Percentiles rank a stretch among this genome's conserved stretches.
These are phyloP conservation scores for Cirrhinus mrigala DNA, from an alignment of 2,797 vertebrate genomes.

Conservation along the genomic window DNA sequence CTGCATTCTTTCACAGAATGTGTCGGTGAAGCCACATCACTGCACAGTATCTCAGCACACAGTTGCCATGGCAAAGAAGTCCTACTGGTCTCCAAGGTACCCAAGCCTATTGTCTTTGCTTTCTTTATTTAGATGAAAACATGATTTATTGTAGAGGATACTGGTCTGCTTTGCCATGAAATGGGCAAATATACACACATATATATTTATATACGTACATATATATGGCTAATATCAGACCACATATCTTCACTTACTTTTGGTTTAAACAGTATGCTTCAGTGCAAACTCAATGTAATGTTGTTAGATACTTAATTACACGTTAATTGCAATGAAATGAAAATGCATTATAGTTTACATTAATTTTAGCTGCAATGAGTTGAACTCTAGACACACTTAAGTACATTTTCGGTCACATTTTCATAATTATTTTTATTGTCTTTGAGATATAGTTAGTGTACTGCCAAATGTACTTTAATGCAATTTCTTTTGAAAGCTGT, in stretches of 20 bases:
- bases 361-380: neutral
- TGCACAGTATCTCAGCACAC: slow-evolving; percentile 77
- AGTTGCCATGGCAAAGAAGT: slow-evolving; percentile 88
- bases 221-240: neutral
- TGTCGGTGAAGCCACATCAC: slow-evolving; percentile 80
- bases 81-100: slow-evolving; percentile 87
- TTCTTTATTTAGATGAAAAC: slow-evolving; percentile 88
- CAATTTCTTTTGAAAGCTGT: neutral
- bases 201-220: slow-evolving; percentile 37
- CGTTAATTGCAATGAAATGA: neutral
- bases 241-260: neutral
- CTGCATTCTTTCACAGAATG: slow-evolving; percentile 81
- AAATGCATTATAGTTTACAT: neutral
- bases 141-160: slow-evolving; percentile 81
- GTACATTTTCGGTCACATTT: neutral
- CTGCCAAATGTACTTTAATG: neutral
- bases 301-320: neutral
- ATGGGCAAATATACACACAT: slow-evolving; percentile 54
- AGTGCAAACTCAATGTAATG: neutral
- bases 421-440: neutral
- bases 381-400: neutral
- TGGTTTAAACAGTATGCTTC: neutral
- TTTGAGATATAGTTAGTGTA: neutral
- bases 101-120: slow-evolving; percentile 84
- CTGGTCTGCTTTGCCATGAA: slow-evolving; percentile 67